Conservation (phyloP, 2,888 invertebrate genomes). For the Acheta domesticus region DNA sequence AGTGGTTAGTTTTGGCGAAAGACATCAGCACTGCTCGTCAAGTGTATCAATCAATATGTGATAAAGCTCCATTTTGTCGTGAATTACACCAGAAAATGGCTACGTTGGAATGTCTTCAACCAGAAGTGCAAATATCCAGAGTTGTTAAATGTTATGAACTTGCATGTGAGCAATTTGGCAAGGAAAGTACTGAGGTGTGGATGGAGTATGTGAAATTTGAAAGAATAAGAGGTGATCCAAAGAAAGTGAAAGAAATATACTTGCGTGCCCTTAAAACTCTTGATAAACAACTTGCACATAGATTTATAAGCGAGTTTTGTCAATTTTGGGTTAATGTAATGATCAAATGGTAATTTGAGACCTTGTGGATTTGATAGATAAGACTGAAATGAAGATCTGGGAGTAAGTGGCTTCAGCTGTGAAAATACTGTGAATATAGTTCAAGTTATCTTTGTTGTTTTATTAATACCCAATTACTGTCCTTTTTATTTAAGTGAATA, state of each 20-base stretch:
- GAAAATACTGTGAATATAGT: too few species aligned
- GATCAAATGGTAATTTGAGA: too few species aligned
- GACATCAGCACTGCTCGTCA: slow-evolving; percentile 58
- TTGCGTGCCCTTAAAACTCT: slow-evolving; percentile 61
- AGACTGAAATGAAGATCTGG: too few species aligned
- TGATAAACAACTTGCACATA: slow-evolving; percentile 53
- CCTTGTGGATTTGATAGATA: too few species aligned
- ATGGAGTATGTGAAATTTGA: slow-evolving; percentile 70
- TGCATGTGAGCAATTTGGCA: slow-evolving; percentile 64
- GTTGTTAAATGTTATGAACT: slow-evolving; percentile 56
- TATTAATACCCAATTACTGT: too few species aligned
- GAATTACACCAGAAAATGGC: slow-evolving; percentile 62
- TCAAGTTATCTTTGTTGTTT: too few species aligned
- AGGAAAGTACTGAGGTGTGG: slow-evolving; percentile 62
- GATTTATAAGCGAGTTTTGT: slow-evolving; percentile 54
- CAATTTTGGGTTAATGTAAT: not conserved
- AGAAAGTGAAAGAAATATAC: slow-evolving; percentile 56
- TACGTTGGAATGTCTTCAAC: slow-evolving; percentile 51
- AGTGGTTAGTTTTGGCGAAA: slow-evolving; percentile 54
- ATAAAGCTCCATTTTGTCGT: slow-evolving; percentile 57
- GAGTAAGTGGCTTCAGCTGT: too few species aligned
- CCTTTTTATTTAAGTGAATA: too few species aligned
- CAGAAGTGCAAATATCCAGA: not conserved
- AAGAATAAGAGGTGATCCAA: slow-evolving; percentile 58
- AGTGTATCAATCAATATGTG: slow-evolving; percentile 59